Conservation (phyloP, 2,113 vertebrate species). For the Origma solitaria region DNA sequence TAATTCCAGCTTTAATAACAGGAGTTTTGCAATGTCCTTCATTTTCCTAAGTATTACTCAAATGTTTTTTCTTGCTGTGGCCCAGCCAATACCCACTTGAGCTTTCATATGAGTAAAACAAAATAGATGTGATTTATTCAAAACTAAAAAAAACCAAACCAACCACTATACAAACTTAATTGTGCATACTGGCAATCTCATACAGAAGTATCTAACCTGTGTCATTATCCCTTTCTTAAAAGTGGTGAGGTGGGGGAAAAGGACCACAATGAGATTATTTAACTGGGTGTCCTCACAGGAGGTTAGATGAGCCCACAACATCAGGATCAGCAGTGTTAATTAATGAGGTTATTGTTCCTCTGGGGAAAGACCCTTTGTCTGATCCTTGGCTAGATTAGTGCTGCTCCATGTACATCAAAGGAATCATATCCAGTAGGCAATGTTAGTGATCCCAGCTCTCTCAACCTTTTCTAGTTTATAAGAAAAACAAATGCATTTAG, state of each 20-base stretch:
- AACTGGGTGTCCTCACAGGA: neutral
- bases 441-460: neutral
- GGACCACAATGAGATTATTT: neutral
- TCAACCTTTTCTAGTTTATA: neutral
- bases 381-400: neutral
- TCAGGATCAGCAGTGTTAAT: neutral
- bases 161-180: neutral
- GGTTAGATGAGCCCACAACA: neutral
- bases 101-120: neutral
- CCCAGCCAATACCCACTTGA: neutral
- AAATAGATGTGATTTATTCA: neutral
- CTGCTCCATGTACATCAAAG: neutral
- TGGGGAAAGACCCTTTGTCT: neutral
- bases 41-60: conserved; percentile 14
- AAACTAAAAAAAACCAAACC: neutral
- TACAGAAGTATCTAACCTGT: neutral
- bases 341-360: neutral
- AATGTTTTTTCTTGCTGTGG: neutral
- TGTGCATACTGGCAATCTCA: neutral
- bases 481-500: neutral
- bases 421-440: neutral
- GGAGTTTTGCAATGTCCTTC: conserved; percentile 23
- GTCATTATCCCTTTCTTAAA: neutral
- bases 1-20: conserved; percentile 21
- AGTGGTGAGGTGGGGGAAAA: neutral